Conservation (phyloP, 2,113 vertebrate species). For the Uropsilus gracilis region DNA sequence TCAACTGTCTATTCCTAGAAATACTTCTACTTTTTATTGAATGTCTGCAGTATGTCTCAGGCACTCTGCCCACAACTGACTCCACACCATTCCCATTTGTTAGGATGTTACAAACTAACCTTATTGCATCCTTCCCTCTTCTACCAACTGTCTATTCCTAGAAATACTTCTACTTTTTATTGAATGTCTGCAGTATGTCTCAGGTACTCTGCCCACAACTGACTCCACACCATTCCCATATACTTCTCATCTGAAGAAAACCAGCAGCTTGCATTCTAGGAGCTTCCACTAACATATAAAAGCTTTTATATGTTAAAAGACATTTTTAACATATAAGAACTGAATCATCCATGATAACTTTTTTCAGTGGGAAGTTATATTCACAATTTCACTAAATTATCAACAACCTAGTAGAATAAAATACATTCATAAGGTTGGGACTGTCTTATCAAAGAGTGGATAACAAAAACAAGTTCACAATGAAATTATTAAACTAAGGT, state of each 20-base stretch:
- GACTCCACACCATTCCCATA: constrained; percentile 6
- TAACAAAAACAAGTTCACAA: background rate
- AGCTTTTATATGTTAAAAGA: too few relatives aligned
- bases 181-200: constrained; percentile 34
- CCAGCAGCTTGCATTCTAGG: constrained; percentile 49
- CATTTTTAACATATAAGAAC: constrained; percentile 44
- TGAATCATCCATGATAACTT: background rate
- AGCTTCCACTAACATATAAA: constrained; percentile 18
- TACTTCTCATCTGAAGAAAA: constrained; percentile 32
- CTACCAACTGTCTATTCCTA: constrained; percentile 22
- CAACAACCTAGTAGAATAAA: background rate
- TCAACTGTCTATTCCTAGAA: constrained; percentile 47
- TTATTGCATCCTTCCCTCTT: background rate
- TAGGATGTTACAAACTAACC: background rate
- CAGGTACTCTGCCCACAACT: background rate
- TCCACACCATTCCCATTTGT: background rate
- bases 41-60: constrained; percentile 27
- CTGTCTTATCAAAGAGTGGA: background rate
- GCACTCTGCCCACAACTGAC: background rate
- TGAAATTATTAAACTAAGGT: constrained; percentile 5
- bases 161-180: constrained; percentile 18
- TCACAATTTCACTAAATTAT: constrained; percentile 32
- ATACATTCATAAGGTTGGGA: background rate
- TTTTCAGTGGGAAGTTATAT: background rate
- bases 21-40: background rate